Evolutionary conservation across 2,888 invertebrate genomes (phyloP).

Genomic region (Troilus luridus): DNA sequence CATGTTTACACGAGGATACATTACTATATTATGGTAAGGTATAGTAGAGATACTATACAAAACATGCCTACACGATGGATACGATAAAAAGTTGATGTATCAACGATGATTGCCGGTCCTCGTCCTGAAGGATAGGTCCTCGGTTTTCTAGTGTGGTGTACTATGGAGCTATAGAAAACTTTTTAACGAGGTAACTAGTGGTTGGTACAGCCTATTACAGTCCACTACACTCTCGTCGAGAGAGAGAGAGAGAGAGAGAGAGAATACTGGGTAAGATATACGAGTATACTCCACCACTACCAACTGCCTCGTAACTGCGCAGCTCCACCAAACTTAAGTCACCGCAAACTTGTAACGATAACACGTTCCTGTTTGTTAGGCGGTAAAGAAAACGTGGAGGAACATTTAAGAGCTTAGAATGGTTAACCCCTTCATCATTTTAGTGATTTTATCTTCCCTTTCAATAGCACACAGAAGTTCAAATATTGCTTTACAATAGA

Average conservation of each 20-base stretch:
- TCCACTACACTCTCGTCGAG: background rate
- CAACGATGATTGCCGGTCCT: background rate
- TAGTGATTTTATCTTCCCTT: too few species aligned
- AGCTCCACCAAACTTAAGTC: background rate
- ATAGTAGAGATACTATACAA: background rate
- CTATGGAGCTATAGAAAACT: background rate
- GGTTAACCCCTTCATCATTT: background rate
- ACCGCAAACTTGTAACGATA: background rate
- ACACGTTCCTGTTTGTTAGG: background rate
- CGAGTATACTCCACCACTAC: background rate
- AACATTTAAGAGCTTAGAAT: background rate
- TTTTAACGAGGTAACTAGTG: constrained; percentile 23
- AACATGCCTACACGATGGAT: background rate
- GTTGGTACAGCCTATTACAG: background rate
- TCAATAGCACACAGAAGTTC: too few species aligned
- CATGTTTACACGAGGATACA: background rate
- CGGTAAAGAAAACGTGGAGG: background rate
- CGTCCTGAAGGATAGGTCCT: background rate
- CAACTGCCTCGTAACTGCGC: background rate
- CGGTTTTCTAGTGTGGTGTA: too few species aligned
- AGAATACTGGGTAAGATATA: background rate
- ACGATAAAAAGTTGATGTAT: background rate
- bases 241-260: background rate
- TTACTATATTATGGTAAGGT: too few species aligned
- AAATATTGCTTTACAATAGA: too few species aligned